Evolutionary conservation across 2,888 invertebrate species (phyloP).

Genomic region (Drosophila koepferae): DNA sequence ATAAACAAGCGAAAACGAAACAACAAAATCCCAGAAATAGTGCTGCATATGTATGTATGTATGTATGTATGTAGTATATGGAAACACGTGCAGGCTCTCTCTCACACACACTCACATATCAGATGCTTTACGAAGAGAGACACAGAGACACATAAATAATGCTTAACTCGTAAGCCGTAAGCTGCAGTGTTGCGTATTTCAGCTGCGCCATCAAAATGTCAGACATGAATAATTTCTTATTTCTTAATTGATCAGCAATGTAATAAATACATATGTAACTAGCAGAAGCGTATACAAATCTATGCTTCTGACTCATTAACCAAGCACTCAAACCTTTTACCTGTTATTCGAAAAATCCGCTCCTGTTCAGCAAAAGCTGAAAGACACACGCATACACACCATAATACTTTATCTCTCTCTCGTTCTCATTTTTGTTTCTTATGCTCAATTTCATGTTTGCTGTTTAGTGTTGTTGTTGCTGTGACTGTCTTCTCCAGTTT

Average conservation of each 20-base stretch:
- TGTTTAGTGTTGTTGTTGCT: conserved; percentile 28
- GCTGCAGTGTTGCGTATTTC: conserved; percentile 17
- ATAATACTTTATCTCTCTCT: conserved; percentile 15
- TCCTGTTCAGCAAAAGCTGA: conserved; percentile 17
- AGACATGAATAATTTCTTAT: not conserved
- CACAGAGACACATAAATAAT: conserved; percentile 36
- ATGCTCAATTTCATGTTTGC: conserved; percentile 29
- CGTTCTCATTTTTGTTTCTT: not conserved
- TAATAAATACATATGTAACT: not conserved
- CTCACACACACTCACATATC: not conserved
- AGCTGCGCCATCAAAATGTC: not conserved
- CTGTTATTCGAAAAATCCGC: conserved; percentile 18
- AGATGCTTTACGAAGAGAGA: conserved; percentile 23
- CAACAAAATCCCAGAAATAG: conserved; percentile 44
- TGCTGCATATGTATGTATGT: not conserved
- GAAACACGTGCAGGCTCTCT: conserved; percentile 41
- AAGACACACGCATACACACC: not conserved
- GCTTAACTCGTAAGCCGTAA: conserved; percentile 32
- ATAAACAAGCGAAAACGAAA: conserved; percentile 41
- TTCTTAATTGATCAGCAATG: not conserved
- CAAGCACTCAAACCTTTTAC: not conserved
- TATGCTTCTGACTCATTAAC: not conserved
- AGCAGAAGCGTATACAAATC: not conserved
- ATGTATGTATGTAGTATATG: no score
- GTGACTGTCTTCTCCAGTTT: conserved; percentile 23